Percentiles rank a stretch among this genome's conserved stretches.
Conservation (phyloP, 1,140 invertebrate genomes). For the Hesperophylax magnus region DNA sequence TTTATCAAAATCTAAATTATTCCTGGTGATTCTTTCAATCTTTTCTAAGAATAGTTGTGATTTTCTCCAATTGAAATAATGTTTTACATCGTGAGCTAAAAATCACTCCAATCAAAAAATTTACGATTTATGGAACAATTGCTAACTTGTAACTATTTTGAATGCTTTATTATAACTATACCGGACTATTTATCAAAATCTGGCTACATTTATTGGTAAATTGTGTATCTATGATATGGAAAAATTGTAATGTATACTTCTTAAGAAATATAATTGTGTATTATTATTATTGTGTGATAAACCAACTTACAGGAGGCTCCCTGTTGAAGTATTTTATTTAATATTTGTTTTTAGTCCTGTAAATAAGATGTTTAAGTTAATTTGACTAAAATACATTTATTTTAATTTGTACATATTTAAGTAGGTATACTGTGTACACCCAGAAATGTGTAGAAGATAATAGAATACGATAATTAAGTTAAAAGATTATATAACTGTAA, state of each 20-base stretch:
- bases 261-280: conserved; percentile 20
- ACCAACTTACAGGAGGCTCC: conserved; percentile 16
- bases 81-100: too few relatives aligned
- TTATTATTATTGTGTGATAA: conserved; percentile 43
- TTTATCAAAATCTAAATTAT: too few relatives aligned
- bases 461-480: conserved; percentile 13
- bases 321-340: conserved; percentile 41
- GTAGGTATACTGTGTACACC: conserved; percentile 9
- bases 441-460: conserved; percentile 12
- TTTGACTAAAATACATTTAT: conserved; percentile 36
- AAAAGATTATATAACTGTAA: conserved; percentile 15
- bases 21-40: too few relatives aligned
- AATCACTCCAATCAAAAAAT: too few relatives aligned
- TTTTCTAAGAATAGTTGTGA: too few relatives aligned
- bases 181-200: too few relatives aligned
- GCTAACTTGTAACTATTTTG: too few relatives aligned
- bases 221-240: not conserved
- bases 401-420: conserved; percentile 23
- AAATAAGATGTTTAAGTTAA: conserved; percentile 35
- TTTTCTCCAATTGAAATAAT: too few relatives aligned
- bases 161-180: too few relatives aligned
- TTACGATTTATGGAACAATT: too few relatives aligned
- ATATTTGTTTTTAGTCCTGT: conserved; percentile 33
- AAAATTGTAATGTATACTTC: conserved; percentile 3
- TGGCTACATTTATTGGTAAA: too few relatives aligned